Evolutionary conservation across 2,113 vertebrate genomes (phyloP).

Genomic region (Cheirogaleus medius): DNA sequence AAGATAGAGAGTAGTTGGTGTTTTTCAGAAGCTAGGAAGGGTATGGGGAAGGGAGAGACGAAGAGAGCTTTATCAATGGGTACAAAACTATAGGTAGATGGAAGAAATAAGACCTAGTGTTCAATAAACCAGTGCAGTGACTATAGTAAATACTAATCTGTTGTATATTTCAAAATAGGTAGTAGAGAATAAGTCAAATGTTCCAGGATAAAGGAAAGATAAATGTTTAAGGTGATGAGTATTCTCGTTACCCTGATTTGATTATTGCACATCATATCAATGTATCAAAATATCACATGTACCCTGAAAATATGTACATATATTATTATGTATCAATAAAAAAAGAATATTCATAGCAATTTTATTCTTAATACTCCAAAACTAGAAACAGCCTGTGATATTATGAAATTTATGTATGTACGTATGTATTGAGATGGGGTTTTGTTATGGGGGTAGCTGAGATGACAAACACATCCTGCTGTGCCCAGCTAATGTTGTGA

Average conservation of each 20-base stretch:
- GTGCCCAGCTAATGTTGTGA: neutral
- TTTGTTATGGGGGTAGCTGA: neutral
- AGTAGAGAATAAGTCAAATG: no score
- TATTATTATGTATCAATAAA: neutral
- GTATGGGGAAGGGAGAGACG: neutral
- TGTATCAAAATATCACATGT: no score
- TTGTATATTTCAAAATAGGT: neutral
- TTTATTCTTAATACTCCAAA: neutral
- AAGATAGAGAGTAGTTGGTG: neutral
- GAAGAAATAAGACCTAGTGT: neutral
- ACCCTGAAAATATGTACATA: no score
- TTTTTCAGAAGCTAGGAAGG: neutral
- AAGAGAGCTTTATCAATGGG: neutral
- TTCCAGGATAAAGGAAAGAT: no score
- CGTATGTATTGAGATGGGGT: neutral
- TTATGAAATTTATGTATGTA: neutral
- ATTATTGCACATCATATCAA: no score
- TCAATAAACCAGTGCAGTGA: neutral
- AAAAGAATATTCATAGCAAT: neutral
- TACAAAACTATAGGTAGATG: neutral
- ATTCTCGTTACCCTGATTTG: no score
- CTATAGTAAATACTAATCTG: neutral
- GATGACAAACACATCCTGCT: neutral
- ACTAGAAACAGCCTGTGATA: no score
- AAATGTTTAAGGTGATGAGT: no score